Evolutionary conservation across 2,113 vertebrate species (phyloP).

Genomic region (Charina bottae): DNA sequence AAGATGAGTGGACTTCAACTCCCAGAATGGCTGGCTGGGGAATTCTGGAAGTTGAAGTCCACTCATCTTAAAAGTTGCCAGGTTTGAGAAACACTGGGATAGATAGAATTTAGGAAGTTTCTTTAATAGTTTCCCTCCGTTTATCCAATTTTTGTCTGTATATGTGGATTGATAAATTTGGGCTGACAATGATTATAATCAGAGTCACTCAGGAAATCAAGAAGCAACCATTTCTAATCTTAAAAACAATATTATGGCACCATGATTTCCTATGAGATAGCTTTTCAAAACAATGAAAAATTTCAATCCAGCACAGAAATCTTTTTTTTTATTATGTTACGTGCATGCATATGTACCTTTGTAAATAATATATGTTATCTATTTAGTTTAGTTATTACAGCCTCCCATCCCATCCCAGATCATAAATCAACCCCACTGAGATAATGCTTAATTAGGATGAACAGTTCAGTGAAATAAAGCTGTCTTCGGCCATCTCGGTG

Average conservation of each 20-base stretch:
- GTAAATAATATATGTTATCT: background rate
- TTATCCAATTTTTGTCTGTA: background rate
- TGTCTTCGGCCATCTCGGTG: background rate
- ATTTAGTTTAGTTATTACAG: background rate
- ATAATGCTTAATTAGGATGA: background rate
- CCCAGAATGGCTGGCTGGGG: no score
- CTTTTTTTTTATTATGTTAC: background rate
- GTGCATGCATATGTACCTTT: background rate
- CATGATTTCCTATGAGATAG: background rate
- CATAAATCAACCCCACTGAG: background rate
- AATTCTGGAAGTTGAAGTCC: background rate
- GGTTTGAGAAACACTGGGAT: background rate
- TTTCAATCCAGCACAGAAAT: background rate
- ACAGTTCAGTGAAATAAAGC: no score
- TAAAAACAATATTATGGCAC: background rate
- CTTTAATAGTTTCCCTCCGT: background rate
- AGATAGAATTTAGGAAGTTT: background rate
- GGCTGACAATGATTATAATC: background rate
- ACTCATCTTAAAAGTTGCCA: background rate
- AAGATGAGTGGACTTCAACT: background rate
- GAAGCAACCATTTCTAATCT: background rate
- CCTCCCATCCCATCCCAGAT: background rate
- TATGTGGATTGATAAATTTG: background rate
- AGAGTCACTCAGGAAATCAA: background rate
- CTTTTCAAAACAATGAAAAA: background rate